Percentiles rank a stretch among this genome's conserved stretches.
Evolutionary conservation across 2,797 vertebrate species (phyloP).

Genomic region (Gallinago solitaria): DNA sequence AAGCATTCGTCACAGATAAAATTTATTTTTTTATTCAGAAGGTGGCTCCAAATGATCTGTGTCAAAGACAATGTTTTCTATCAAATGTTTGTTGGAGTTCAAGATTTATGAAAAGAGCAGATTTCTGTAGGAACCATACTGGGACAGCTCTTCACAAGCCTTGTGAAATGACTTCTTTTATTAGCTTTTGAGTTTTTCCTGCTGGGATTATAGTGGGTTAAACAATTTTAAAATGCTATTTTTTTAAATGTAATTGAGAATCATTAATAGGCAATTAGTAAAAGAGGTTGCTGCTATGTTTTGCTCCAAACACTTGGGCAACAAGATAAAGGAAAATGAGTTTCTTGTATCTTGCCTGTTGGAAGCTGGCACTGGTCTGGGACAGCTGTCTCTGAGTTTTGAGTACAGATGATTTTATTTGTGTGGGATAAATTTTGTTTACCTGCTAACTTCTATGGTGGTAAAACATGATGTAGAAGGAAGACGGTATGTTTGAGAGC

Average conservation of each 20-base stretch:
- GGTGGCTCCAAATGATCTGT: background rate
- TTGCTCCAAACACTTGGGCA: background rate
- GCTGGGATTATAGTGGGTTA: constrained; percentile 29
- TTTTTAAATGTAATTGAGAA: background rate
- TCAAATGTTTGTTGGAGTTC: background rate
- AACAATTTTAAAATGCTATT: background rate
- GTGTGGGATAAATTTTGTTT: background rate
- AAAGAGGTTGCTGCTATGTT: background rate
- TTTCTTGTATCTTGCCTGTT: background rate
- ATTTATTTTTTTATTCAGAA: background rate
- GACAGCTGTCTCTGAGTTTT: background rate
- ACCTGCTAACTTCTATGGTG: background rate
- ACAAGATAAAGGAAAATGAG: background rate
- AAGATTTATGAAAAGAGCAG: background rate
- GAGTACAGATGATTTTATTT: background rate
- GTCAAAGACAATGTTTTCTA: background rate
- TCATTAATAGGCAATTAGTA: background rate
- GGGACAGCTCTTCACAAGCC: background rate
- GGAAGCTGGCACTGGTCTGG: background rate
- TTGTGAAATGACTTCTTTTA: constrained; percentile 5
- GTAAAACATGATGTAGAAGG: background rate
- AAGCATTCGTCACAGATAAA: background rate
- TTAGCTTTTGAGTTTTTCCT: background rate
- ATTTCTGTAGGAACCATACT: background rate
- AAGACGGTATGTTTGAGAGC: background rate